Conservation (phyloP, 2,797 vertebrate species). For the Chloroceryle inda region DNA sequence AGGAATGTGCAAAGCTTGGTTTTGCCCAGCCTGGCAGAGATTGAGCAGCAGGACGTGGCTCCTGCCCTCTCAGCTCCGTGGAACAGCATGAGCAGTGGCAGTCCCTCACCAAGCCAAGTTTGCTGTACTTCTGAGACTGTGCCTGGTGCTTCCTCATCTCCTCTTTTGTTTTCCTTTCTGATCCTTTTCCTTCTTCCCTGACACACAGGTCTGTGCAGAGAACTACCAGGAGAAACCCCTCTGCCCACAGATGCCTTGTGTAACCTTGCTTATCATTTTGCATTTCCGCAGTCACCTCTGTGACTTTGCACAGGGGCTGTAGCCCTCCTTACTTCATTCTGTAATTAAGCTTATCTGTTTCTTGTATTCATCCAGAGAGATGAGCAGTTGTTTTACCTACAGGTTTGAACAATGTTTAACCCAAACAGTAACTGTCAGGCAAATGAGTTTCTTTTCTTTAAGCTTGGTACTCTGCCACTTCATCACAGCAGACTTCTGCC, state of each 20-base stretch:
- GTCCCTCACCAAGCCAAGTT: rapidly evolving
- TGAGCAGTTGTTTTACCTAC: neutral
- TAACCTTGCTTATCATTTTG: neutral
- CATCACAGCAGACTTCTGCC: neutral
- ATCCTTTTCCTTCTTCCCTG: neutral
- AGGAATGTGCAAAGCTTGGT: neutral
- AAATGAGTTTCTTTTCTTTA: neutral
- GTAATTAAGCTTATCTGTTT: neutral
- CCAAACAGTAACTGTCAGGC: neutral
- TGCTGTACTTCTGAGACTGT: rapidly evolving
- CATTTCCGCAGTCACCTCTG: rapidly evolving
- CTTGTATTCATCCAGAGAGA: neutral
- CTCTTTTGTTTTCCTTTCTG: neutral
- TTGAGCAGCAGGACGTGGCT: neutral
- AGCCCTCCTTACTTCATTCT: neutral
- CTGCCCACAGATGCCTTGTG: neutral
- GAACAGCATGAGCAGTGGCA: rapidly evolving
- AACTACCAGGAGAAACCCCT: neutral
- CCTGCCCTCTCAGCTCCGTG: rapidly evolving
- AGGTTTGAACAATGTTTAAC: neutral
- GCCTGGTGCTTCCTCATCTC: neutral
- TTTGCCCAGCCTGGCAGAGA: neutral
- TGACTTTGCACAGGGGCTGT: neutral
- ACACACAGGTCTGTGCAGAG: neutral
- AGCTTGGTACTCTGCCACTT: neutral